These are phyloP conservation scores for Busseola fusca DNA, from an alignment of 2,888 invertebrate species.

Conservation along the genomic window DNA sequence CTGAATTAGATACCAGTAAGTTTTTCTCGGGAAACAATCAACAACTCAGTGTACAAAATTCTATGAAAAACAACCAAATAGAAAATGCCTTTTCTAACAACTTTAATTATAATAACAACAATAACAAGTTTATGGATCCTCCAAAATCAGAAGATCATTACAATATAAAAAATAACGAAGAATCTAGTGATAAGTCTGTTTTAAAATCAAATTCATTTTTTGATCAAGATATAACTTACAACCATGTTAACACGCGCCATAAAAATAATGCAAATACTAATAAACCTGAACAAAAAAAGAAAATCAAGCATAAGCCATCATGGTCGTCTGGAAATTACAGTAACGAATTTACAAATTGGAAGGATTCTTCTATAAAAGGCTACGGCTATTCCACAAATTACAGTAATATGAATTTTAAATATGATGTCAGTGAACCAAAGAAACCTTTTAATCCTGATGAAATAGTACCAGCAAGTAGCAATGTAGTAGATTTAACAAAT, in stretches of 20 bases:
- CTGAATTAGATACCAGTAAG: constrained; percentile 74
- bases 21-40: constrained; percentile 67
- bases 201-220: constrained; percentile 63
- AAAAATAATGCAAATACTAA: constrained; percentile 65
- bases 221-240: constrained; percentile 63
- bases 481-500: constrained; percentile 72
- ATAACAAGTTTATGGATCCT: constrained; percentile 64
- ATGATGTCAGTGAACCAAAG: constrained; percentile 73
- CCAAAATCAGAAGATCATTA: constrained; percentile 61
- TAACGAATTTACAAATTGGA: constrained; percentile 72
- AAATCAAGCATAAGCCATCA: constrained; percentile 74
- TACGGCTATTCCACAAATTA: constrained; percentile 80
- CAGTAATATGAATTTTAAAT: constrained; percentile 78
- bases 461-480: constrained; percentile 79
- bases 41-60: constrained; percentile 63
- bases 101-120: constrained; percentile 62
- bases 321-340: constrained; percentile 68
- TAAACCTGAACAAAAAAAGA: constrained; percentile 75
- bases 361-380: constrained; percentile 73
- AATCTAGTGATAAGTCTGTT: constrained; percentile 62
- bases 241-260: constrained; percentile 61
- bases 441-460: constrained; percentile 77
- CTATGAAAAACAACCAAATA: constrained; percentile 61
- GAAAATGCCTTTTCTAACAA: constrained; percentile 65
- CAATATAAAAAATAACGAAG: constrained; percentile 67